These are phyloP conservation scores for Vollenhovia emeryi DNA, from an alignment of 1,140 invertebrate genomes.

Conservation along the genomic window DNA sequence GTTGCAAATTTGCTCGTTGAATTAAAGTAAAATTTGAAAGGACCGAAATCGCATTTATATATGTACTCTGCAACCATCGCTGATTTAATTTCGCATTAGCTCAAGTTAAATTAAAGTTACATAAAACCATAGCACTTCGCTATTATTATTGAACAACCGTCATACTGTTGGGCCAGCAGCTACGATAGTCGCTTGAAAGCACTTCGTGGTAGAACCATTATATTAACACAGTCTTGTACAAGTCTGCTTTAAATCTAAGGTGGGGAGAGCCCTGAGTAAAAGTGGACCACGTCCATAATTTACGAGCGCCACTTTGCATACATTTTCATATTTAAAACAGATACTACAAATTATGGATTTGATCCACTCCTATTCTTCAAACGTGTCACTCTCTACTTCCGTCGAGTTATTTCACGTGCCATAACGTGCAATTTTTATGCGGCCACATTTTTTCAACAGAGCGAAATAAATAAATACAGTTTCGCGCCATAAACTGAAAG, in stretches of 20 bases:
- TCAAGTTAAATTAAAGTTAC: background rate
- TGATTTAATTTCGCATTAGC: background rate
- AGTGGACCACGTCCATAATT: conserved; percentile 40
- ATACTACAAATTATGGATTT: conserved; percentile 11
- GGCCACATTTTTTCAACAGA: background rate
- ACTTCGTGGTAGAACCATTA: conserved; percentile 29
- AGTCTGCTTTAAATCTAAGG: conserved; percentile 38
- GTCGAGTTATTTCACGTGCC: background rate
- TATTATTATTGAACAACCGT: conserved; percentile 4
- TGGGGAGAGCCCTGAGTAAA: background rate
- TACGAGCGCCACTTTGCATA: conserved; percentile 2
- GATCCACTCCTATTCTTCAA: background rate
- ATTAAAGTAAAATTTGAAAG: background rate
- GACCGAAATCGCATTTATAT: background rate
- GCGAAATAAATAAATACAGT: background rate
- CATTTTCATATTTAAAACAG: conserved; percentile 25
- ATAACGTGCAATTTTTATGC: background rate
- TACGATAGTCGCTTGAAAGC: conserved; percentile 17
- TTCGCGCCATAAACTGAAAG: background rate
- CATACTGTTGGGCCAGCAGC: background rate
- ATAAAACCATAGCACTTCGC: background rate
- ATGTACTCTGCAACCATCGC: background rate
- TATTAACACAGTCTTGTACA: conserved; percentile 29
- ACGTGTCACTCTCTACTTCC: background rate
- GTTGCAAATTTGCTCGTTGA: background rate